Evolutionary conservation across 2,888 invertebrate genomes (phyloP).

Genomic region (Empis livida): DNA sequence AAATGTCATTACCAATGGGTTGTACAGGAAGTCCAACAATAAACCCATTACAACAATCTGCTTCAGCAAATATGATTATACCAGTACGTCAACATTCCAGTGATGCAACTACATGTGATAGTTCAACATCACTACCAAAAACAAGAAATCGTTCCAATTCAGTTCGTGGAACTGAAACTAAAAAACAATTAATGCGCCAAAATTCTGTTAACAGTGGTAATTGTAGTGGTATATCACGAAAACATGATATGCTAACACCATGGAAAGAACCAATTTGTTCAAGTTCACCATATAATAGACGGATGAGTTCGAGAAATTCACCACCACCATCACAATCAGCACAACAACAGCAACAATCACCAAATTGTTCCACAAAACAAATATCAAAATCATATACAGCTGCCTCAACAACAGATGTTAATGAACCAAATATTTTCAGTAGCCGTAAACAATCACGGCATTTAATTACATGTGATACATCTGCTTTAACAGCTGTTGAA

Average conservation of each 20-base stretch:
- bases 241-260: conserved; percentile 10
- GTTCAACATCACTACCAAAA: conserved; percentile 12
- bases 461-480: conserved; percentile 30
- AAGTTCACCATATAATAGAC: conserved; percentile 19
- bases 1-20: conserved; percentile 23
- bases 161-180: conserved; percentile 17
- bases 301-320: conserved; percentile 5
- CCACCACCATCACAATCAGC: conserved; percentile 6
- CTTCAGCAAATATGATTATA: conserved; percentile 39
- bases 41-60: conserved; percentile 37
- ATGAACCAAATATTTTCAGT: conserved; percentile 7
- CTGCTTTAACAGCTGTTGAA: conserved; percentile 23
- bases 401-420: background rate
- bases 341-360: conserved; percentile 14
- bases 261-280: conserved; percentile 20
- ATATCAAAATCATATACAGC: background rate
- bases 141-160: conserved; percentile 36
- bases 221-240: conserved; percentile 8
- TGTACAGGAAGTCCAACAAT: conserved; percentile 16
- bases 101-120: conserved; percentile 25
- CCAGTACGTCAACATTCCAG: conserved; percentile 23
- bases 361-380: background rate
- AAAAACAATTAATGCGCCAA: conserved; percentile 17
- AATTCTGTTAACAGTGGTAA: conserved; percentile 12
- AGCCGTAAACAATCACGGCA: conserved; percentile 16